These are phyloP conservation scores for Drosophila miranda DNA, from an alignment of 1,140 invertebrate genomes.

Conservation along the genomic window DNA sequence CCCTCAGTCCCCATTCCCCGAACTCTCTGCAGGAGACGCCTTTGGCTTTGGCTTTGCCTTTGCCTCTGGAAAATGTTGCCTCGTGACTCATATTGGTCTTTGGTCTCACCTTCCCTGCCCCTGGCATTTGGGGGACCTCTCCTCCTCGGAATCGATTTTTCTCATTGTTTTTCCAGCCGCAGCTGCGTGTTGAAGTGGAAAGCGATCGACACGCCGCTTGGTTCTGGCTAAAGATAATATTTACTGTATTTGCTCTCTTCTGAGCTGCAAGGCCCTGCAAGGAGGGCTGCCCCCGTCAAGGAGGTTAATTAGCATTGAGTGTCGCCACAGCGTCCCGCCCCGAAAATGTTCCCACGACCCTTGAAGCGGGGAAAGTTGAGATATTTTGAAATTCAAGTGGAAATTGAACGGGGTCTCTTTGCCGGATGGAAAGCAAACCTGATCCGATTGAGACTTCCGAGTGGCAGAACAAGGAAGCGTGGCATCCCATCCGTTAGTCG, in stretches of 20 bases:
- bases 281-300: conserved; percentile 34
- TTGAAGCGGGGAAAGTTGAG: no score
- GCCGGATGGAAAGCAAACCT: no score
- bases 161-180: conserved; percentile 40
- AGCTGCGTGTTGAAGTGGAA: conserved; percentile 61
- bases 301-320: conserved; percentile 43
- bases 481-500: no score
- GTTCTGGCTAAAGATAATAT: conserved; percentile 50
- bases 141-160: neutral
- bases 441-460: no score
- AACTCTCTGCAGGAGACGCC: conserved; percentile 63
- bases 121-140: neutral
- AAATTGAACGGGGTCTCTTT: no score
- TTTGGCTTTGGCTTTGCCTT: conserved; percentile 67
- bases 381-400: no score
- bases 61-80: conserved; percentile 34
- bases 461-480: conserved; percentile 23
- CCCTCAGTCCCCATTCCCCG: neutral
- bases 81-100: conserved; percentile 32
- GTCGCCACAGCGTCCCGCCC: no score
- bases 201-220: conserved; percentile 38
- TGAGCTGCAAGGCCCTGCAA: conserved; percentile 24
- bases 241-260: conserved; percentile 42
- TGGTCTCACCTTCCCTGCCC: neutral
- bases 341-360: no score